Conservation (phyloP, 2,113 vertebrate species). For the Alaudala cheleensis region DNA sequence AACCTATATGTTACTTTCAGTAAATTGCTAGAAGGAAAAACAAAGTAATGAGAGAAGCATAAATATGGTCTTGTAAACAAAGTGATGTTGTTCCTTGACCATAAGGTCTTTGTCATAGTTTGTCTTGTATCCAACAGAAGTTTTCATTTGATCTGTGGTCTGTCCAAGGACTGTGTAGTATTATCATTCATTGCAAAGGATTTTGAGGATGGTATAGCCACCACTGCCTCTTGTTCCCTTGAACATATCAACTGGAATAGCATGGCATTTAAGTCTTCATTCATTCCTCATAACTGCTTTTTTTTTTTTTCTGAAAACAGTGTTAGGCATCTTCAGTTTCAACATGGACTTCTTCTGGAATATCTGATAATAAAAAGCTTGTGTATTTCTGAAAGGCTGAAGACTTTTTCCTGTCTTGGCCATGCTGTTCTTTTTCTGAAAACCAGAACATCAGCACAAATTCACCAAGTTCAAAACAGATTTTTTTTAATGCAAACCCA, state of each 20-base stretch:
- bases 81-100: background rate
- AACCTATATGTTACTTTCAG: background rate
- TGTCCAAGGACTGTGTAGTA: background rate
- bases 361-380: background rate
- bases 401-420: background rate
- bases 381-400: background rate
- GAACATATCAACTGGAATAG: background rate
- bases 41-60: background rate
- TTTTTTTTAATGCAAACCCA: background rate
- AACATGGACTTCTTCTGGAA: background rate
- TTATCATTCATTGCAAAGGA: background rate
- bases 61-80: background rate
- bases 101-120: background rate
- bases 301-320: background rate
- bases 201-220: background rate
- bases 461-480: background rate
- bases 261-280: background rate
- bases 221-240: background rate
- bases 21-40: background rate
- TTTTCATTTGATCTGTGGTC: background rate
- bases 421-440: background rate
- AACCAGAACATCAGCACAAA: background rate
- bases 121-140: background rate
- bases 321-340: background rate
- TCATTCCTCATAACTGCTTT: background rate